Conservation (phyloP, 2,888 invertebrate genomes). For the Conchocele bisecta region DNA sequence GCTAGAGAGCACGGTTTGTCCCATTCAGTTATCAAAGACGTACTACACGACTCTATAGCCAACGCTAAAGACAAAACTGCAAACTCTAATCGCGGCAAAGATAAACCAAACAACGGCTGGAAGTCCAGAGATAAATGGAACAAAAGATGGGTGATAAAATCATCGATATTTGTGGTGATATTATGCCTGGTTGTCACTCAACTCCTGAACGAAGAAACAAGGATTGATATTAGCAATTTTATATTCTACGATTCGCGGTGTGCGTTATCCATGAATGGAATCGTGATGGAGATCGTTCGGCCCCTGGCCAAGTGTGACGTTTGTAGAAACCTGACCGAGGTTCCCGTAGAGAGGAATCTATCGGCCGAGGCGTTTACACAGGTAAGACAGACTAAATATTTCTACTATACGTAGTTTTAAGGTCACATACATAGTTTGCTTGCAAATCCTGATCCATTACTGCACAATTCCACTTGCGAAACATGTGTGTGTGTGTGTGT, state of each 20-base stretch:
- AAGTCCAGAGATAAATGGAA: neutral
- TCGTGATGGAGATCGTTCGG: constrained; percentile 85
- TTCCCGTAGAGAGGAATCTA: constrained; percentile 88
- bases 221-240: constrained; percentile 1
- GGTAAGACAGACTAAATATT: no score
- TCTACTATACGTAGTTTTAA: no score
- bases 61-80: no score
- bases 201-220: neutral
- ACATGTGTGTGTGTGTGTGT: no score
- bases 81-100: no score
- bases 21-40: neutral
- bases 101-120: neutral
- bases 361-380: constrained; percentile 86
- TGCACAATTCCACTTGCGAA: no score
- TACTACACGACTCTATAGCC: neutral
- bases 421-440: no score
- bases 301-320: constrained; percentile 91
- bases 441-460: no score
- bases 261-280: constrained; percentile 58
- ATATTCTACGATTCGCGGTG: constrained; percentile 49
- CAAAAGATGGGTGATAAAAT: neutral
- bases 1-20: constrained; percentile 16
- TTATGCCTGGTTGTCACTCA: neutral
- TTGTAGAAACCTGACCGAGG: constrained; percentile 87
- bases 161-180: neutral